Evolutionary conservation across 1,140 invertebrate species (phyloP).

Genomic region (Euwallacea fornicatus): DNA sequence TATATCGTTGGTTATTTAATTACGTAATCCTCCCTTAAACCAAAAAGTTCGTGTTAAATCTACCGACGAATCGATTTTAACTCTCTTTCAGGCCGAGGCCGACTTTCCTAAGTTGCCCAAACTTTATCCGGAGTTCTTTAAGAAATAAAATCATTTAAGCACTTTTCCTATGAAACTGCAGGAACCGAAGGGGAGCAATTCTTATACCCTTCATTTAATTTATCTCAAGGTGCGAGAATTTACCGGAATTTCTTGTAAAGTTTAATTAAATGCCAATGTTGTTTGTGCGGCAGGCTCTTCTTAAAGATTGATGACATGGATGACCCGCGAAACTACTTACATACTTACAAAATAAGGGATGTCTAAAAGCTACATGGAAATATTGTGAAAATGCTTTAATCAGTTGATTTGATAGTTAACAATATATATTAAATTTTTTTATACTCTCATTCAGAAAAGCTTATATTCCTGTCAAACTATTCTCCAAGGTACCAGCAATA

Average conservation of each 20-base stretch:
- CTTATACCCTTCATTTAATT: slow-evolving; percentile 26
- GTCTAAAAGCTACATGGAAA: no score
- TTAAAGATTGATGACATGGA: not conserved
- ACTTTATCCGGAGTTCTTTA: slow-evolving; percentile 21
- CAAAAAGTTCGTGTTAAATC: slow-evolving; percentile 12
- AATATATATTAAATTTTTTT: no score
- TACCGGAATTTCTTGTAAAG: slow-evolving; percentile 11
- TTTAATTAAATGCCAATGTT: slow-evolving; percentile 22
- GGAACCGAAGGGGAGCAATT: slow-evolving; percentile 13
- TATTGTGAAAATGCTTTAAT: no score
- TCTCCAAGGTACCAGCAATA: no score
- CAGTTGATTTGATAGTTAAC: no score
- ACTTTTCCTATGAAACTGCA: slow-evolving; percentile 14
- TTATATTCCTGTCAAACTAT: no score
- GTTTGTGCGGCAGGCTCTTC: slow-evolving; percentile 8
- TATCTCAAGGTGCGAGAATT: slow-evolving; percentile 26
- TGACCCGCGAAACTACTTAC: no score
- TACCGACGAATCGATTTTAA: slow-evolving; percentile 22
- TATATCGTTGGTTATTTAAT: not conserved
- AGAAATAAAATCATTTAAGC: slow-evolving; percentile 32
- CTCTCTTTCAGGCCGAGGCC: slow-evolving; percentile 10
- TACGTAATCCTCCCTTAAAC: not conserved
- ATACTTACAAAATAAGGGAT: no score
- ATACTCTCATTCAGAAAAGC: no score
- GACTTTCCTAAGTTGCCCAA: slow-evolving; percentile 17